These are phyloP conservation scores for Xerus rutilus DNA, from an alignment of 2,797 vertebrate genomes.

Conservation along the genomic window DNA sequence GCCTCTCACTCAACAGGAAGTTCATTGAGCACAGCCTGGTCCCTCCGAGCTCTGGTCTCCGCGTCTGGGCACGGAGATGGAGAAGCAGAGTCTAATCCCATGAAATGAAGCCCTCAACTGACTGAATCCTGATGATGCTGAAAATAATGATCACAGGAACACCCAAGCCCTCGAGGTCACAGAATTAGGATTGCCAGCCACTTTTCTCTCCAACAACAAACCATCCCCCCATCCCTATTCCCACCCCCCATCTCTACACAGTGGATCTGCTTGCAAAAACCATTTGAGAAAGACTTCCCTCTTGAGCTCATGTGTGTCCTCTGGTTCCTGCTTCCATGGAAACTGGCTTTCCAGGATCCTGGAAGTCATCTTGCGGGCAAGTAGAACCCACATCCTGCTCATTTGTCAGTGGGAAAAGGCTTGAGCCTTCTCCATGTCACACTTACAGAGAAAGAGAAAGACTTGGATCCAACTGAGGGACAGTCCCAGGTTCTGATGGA, in stretches of 20 bases:
- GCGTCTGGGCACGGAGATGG: neutral
- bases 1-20: neutral
- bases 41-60: neutral
- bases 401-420: neutral
- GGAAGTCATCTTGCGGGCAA: slow-evolving; percentile 60
- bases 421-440: neutral
- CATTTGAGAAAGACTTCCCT: neutral
- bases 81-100: neutral
- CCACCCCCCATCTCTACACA: neutral
- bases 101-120: neutral
- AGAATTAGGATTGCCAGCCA: slow-evolving; percentile 43
- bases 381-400: neutral
- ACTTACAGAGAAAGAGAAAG: neutral
- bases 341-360: slow-evolving; percentile 40
- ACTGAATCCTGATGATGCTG: neutral
- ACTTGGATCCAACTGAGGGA: neutral
- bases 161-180: neutral
- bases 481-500: neutral
- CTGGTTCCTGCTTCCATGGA: slow-evolving; percentile 39
- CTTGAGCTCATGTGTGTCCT: neutral
- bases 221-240: neutral
- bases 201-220: neutral
- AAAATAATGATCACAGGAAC: neutral
- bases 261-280: neutral
- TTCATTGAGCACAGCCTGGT: neutral